These are phyloP conservation scores for Pocillopora damicornis DNA, from an alignment of 64 coral and sea anemone genomes.

Conservation along the genomic window DNA sequence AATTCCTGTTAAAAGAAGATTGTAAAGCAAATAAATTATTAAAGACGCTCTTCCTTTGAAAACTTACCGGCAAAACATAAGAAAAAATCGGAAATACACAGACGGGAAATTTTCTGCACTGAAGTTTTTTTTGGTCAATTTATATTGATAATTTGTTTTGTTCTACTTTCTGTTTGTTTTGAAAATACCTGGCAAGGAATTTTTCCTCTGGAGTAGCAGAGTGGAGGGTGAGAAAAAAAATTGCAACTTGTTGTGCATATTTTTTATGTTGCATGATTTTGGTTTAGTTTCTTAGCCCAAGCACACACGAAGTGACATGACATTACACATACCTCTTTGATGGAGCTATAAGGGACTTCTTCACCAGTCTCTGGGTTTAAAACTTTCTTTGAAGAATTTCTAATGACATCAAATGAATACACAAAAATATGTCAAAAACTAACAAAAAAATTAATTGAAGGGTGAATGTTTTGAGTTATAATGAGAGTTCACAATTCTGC, in stretches of 20 bases:
- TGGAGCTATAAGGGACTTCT: not conserved
- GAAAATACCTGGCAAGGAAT: too few relatives aligned
- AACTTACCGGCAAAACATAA: not conserved
- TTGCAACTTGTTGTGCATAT: too few relatives aligned
- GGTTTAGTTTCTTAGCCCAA: not conserved
- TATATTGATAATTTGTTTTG: too few relatives aligned
- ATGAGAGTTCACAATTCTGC: too few relatives aligned
- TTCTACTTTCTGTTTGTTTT: too few relatives aligned
- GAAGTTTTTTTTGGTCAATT: too few relatives aligned
- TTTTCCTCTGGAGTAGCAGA: too few relatives aligned
- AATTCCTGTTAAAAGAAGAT: slow-evolving; percentile 12
- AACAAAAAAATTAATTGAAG: not conserved
- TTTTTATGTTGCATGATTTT: too few relatives aligned
- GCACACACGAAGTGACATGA: not conserved
- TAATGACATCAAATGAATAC: not conserved
- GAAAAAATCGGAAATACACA: not conserved
- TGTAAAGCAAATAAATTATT: too few relatives aligned
- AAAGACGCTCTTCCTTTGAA: not conserved
- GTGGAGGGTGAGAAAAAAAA: too few relatives aligned
- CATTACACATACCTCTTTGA: slow-evolving; percentile 5
- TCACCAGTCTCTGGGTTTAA: not conserved
- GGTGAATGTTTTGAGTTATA: too few relatives aligned
- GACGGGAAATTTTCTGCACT: too few relatives aligned
- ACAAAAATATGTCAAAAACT: not conserved
- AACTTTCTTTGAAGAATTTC: not conserved